Conservation (phyloP, 2,113 vertebrate genomes). For the Sprattus sprattus region DNA sequence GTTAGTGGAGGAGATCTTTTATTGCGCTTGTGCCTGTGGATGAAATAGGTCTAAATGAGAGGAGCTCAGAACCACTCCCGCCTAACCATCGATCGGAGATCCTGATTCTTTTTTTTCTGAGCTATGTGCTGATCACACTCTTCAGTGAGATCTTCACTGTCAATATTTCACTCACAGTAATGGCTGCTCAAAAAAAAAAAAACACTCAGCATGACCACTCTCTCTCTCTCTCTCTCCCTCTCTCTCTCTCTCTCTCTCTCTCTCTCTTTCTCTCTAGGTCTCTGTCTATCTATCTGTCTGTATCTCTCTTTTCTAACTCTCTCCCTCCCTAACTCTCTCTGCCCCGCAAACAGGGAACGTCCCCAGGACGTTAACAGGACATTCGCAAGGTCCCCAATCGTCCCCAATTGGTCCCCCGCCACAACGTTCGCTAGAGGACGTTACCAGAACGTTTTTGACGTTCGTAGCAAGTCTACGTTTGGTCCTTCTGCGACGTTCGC, state of each 20-base stretch:
- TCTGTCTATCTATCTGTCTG: not conserved
- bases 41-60: not conserved
- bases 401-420: no score
- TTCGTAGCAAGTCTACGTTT: no score
- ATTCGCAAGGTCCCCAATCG: no score
- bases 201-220: not conserved
- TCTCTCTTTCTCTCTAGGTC: not conserved
- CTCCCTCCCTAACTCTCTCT: not conserved
- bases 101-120: not conserved
- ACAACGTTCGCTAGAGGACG: no score
- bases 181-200: not conserved
- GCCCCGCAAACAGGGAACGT: no score
- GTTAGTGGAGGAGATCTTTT: not conserved
- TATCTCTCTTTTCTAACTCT: not conserved
- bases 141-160: not conserved
- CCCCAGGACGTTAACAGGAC: no score
- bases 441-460: no score
- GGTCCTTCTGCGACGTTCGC: no score
- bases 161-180: not conserved
- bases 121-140: slow-evolving; percentile 5
- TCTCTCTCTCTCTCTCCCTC: not conserved
- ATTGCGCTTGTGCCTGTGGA: not conserved
- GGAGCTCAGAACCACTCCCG: not conserved
- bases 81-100: not conserved
- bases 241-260: not conserved